Conservation (phyloP, 2,113 vertebrate species). For the Thomomys bottae region DNA sequence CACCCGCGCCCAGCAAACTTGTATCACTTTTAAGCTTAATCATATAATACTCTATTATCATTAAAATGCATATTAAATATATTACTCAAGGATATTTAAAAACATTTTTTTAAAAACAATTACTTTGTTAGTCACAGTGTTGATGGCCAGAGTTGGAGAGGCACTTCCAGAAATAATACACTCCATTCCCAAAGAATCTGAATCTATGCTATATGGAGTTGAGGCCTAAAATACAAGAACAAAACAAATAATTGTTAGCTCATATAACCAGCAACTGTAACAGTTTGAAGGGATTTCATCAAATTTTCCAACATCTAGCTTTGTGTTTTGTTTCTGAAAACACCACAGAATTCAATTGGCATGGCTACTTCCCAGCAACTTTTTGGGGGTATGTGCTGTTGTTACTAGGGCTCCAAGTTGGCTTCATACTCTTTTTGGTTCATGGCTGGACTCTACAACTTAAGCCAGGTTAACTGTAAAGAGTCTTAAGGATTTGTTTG, state of each 20-base stretch:
- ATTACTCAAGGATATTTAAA: constrained; percentile 69
- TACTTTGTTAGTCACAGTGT: constrained; percentile 98
- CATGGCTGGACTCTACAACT: no score
- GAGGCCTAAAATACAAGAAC: constrained; percentile 88
- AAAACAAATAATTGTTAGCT: constrained; percentile 79
- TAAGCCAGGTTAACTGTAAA: no score
- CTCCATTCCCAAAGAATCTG: constrained; percentile 93
- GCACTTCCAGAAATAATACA: constrained; percentile 93
- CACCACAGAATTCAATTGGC: neutral
- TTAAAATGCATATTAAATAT: constrained; percentile 66
- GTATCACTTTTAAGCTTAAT: constrained; percentile 46
- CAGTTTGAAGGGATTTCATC: constrained; percentile 78
- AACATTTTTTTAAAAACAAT: constrained; percentile 70
- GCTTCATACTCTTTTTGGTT: no score
- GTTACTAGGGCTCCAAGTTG: no score
- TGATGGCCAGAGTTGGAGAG: constrained; percentile 91
- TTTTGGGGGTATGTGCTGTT: neutral
- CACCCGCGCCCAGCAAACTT: no score
- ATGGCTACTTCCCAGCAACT: neutral
- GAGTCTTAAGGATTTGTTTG: no score
- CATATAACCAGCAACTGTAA: constrained; percentile 84
- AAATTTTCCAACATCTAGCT: constrained; percentile 45
- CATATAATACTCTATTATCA: constrained; percentile 46
- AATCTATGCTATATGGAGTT: constrained; percentile 92
- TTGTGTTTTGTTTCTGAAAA: constrained; percentile 58